Conservation (phyloP, 2,888 invertebrate genomes). For the Ommatoiulus sabulosus region DNA sequence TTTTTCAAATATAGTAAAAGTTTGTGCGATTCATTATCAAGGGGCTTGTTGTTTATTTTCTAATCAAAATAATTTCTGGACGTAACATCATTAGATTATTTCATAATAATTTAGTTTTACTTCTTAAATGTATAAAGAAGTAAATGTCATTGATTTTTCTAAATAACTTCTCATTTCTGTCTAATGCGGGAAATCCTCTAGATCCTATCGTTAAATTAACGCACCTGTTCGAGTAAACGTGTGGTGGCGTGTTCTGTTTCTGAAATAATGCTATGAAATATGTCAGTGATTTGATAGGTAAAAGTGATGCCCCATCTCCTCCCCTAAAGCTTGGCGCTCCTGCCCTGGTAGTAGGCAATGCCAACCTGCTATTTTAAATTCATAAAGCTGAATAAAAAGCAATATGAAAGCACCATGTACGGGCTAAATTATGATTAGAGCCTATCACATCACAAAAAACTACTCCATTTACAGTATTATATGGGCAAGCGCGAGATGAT, state of each 20-base stretch:
- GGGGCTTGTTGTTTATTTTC: no score
- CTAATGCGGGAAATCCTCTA: background rate
- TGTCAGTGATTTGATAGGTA: constrained; percentile 19
- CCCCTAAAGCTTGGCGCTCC: background rate
- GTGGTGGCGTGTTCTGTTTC: background rate
- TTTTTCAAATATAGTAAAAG: no score
- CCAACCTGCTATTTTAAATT: constrained; percentile 19
- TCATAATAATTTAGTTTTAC: no score
- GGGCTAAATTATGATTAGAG: background rate
- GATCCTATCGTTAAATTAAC: background rate
- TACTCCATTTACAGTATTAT: background rate
- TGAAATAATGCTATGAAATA: background rate
- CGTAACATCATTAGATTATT: no score
- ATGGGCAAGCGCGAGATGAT: background rate
- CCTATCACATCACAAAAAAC: background rate
- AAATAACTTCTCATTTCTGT: background rate
- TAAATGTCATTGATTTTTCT: background rate
- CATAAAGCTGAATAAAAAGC: constrained; percentile 19
- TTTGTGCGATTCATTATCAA: no score
- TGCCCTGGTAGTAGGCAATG: background rate
- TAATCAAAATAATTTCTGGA: no score
- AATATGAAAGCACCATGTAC: background rate
- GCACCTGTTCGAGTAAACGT: background rate
- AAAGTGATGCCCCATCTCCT: background rate
- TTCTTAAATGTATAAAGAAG: background rate